phyloP scores from a whole-genome alignment of 2,797 vertebrate genomes.

The Crypturellus tataupa region DNA sequence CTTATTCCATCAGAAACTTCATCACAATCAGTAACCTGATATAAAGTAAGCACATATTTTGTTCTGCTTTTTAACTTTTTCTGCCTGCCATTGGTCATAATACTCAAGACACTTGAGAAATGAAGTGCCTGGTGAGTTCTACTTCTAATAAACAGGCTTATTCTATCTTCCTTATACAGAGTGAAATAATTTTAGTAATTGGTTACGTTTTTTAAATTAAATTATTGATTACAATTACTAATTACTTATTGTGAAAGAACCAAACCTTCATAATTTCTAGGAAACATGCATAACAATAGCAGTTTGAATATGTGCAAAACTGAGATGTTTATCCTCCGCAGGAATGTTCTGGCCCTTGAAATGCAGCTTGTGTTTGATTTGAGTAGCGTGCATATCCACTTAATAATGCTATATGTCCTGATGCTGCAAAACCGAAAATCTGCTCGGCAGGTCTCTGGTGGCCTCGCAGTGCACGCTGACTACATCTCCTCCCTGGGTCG shows the following conservation, averaged over 20 bases:
- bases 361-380: background rate
- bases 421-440: background rate
- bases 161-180: background rate
- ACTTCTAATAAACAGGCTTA: background rate
- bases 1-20: background rate
- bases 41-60: background rate
- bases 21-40: background rate
- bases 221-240: background rate
- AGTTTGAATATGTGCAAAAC: background rate
- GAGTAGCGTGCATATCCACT: background rate
- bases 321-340: background rate
- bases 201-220: background rate
- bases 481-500: background rate
- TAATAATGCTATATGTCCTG: background rate
- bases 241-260: background rate
- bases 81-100: background rate
- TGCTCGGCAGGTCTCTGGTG: background rate
- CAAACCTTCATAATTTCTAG: background rate
- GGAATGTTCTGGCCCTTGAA: background rate
- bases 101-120: background rate
- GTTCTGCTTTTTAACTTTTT: background rate
- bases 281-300: background rate
- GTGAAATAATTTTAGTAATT: background rate
- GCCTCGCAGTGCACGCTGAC: background rate
- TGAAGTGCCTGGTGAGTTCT: background rate